A percentile compares a stretch with the other conserved stretches of the same genome.
phyloP scores from a whole-genome alignment of 2,113 vertebrate species.

The Cyanoramphus novaezelandiae region DNA sequence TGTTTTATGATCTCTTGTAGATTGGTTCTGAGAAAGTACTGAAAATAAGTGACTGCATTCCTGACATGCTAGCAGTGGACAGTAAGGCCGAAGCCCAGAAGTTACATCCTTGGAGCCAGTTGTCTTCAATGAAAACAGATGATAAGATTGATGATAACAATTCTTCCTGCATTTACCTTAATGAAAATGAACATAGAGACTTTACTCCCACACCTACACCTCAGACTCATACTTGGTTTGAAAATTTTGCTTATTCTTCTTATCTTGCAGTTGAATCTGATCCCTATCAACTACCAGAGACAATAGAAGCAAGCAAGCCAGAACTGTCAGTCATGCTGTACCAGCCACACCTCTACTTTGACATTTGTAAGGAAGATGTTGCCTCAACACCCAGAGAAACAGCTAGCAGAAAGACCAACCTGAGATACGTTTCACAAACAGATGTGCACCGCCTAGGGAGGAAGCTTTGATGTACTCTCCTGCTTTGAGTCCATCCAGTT shows the following conservation, averaged over 20 bases:
- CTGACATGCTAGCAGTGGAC: slow-evolving; percentile 60
- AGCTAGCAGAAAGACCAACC: neutral
- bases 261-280: neutral
- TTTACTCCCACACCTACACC: neutral
- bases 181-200: neutral
- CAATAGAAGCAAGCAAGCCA: neutral
- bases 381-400: neutral
- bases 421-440: slow-evolving; percentile 66
- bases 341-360: slow-evolving; percentile 37
- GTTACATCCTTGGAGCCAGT: neutral
- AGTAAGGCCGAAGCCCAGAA: slow-evolving; percentile 12
- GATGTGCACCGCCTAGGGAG: neutral
- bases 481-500: neutral
- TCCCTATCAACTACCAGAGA: neutral
- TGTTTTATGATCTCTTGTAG: slow-evolving; percentile 23
- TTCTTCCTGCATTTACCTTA: neutral
- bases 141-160: neutral
- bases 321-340: neutral
- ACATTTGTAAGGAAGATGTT: neutral
- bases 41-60: slow-evolving; percentile 48
- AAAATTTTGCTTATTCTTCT: slow-evolving; percentile 70
- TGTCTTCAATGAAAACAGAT: neutral
- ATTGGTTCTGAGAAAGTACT: slow-evolving; percentile 37
- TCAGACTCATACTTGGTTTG: slow-evolving; percentile 51
- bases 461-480: neutral